phyloP scores from a whole-genome alignment of 2,797 vertebrate species.

The Pseudochirops corinnae region DNA sequence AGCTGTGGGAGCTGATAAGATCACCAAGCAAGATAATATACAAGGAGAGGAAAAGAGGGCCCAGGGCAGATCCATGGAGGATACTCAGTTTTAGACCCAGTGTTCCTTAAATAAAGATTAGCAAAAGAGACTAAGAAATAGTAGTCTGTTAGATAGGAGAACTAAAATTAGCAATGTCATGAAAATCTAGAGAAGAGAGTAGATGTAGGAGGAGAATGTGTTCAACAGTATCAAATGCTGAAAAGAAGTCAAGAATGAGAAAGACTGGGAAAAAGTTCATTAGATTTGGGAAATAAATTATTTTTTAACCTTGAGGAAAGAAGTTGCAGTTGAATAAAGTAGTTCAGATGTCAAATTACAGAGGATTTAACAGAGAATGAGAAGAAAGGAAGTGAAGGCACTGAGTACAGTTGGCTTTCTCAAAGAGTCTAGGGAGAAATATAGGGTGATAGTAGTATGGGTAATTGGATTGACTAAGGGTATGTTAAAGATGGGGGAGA shows the following conservation, averaged over 20 bases:
- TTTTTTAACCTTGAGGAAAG: neutral
- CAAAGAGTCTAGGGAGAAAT: neutral
- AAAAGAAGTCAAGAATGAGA: neutral
- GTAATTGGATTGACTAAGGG: neutral
- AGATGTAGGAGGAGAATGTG: no score
- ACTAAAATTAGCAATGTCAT: neutral
- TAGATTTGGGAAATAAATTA: neutral
- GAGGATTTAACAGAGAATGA: neutral
- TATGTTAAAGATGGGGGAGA: neutral
- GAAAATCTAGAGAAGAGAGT: no score
- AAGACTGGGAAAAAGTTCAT: neutral
- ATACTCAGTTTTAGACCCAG: neutral
- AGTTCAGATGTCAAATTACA: neutral
- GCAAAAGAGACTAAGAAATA: neutral
- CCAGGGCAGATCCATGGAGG: neutral
- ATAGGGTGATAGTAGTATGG: neutral
- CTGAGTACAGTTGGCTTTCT: neutral
- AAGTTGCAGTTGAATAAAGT: neutral
- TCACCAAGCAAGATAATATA: neutral
- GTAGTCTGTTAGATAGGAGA: neutral
- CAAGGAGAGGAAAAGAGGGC: neutral
- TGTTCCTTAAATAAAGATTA: neutral
- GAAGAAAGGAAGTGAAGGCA: neutral
- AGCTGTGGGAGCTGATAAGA: neutral
- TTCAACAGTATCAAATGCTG: neutral